Conservation (phyloP, 2,797 vertebrate genomes). For the Paratrypauchen microcephalus region DNA sequence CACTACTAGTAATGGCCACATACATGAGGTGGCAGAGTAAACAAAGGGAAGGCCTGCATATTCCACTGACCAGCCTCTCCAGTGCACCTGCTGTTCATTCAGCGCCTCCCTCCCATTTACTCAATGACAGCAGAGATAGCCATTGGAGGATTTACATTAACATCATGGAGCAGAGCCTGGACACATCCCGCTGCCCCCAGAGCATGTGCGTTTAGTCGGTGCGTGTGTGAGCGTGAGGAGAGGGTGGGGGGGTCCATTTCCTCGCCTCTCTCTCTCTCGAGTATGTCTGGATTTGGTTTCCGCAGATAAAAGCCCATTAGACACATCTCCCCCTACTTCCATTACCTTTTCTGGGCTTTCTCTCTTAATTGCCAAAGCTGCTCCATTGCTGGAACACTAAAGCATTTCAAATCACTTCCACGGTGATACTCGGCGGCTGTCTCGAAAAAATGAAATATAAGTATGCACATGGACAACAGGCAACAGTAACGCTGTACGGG, state of each 20-base stretch:
- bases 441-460: conserved; percentile 54
- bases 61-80: conserved; percentile 44
- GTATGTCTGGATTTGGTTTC: conserved; percentile 82
- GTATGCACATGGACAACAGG: conserved; percentile 48
- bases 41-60: conserved; percentile 41
- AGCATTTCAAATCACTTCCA: conserved; percentile 74
- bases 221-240: background rate
- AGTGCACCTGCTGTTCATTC: conserved; percentile 69
- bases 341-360: conserved; percentile 78
- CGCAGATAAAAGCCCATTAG: conserved; percentile 86
- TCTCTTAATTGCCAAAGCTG: conserved; percentile 76
- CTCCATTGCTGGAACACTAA: conserved; percentile 71
- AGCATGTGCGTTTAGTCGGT: conserved; percentile 32
- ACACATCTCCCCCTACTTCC: conserved; percentile 77
- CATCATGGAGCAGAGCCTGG: conserved; percentile 68
- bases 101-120: conserved; percentile 62
- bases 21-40: conserved; percentile 30
- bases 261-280: conserved; percentile 52
- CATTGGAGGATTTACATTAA: conserved; percentile 71
- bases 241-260: conserved; percentile 60
- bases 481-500: conserved; percentile 34
- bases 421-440: conserved; percentile 64
- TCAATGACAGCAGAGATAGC: conserved; percentile 66
- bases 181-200: conserved; percentile 68
- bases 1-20: conserved; percentile 28